These are phyloP conservation scores for Antheraea mylitta DNA, from an alignment of 1,140 invertebrate species.

Conservation along the genomic window DNA sequence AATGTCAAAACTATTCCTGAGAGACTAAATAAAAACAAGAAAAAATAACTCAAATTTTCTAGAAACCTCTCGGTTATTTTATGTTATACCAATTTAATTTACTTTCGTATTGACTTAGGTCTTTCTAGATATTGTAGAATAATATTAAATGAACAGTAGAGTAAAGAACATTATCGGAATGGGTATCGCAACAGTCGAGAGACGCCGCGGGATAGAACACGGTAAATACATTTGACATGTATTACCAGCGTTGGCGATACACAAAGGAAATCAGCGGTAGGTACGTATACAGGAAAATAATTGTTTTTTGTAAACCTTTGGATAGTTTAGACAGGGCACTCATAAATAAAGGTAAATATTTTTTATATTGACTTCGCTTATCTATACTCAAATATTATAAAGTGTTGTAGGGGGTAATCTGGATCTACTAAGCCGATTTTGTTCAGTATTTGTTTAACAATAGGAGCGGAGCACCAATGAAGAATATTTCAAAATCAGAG, in stretches of 20 bases:
- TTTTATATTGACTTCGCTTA: no score
- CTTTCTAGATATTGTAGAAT: not conserved
- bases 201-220: constrained; percentile 9
- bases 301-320: not conserved
- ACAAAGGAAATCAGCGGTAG: not conserved
- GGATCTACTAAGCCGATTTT: no score
- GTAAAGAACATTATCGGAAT: not conserved
- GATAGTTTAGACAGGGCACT: not conserved
- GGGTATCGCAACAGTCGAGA: not conserved
- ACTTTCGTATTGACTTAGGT: not conserved
- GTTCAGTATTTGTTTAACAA: no score
- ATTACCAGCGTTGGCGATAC: not conserved
- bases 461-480: no score
- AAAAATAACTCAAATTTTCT: not conserved
- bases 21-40: not conserved
- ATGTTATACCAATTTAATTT: not conserved
- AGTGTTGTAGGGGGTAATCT: no score
- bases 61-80: not conserved
- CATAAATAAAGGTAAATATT: no score
- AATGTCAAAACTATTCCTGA: no score
- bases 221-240: constrained; percentile 12
- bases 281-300: not conserved
- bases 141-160: not conserved
- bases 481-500: no score
- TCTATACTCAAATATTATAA: no score